Base-by-base conservation (phyloP, 2,113 vertebrate species). In the Sarotherodon lohbergeri region DNA sequence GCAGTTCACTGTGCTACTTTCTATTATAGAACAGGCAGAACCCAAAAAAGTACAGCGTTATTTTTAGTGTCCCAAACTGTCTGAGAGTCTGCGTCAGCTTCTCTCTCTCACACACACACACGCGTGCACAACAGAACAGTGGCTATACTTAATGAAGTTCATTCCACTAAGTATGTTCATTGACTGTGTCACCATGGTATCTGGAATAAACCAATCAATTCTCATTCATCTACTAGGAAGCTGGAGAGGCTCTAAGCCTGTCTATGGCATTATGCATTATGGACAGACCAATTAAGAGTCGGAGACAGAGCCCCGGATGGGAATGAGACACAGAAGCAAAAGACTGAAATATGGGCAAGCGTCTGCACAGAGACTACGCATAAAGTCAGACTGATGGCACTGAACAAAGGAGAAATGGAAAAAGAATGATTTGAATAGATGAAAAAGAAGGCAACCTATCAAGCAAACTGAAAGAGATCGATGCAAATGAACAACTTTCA, bases 221-320 rank as follows among this genome's bases (percentile, higher is more conserved):
- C 76, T 48, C 63, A 76, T 90, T 88, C 88, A 92, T 91, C 84
- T 88, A 39, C 14, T 29, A 61, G 71, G 80, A 88, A 83, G 88
- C 87, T 66, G 19, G 16, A 87, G 81, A 91, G 81, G 52, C 83
- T 78, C 84, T 63, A 41, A 89, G 89, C 83, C 52, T 12, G 82
- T 92, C 71, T 85, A 59, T 22, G 39, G 78, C 81, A 87, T 89
- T 88, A 82, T 89, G 89, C 86, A 88, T 93, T 93, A 94, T 91
- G 82, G 93, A 92, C 93, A 83, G 85, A 89, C 81, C 90, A 92
- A 94, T 94, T 94, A 92, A 80, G 85, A 86, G 68, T 82, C 4
- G 3, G 54, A 90, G 88, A 91, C 81, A 82, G 57, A 71, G 41
- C 78, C 57, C 71, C 1, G 63, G 89, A 86, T 83, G 80, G 52